These are phyloP conservation scores for Dreissena polymorpha DNA, from an alignment of 1,140 invertebrate genomes.

Conservation along the genomic window DNA sequence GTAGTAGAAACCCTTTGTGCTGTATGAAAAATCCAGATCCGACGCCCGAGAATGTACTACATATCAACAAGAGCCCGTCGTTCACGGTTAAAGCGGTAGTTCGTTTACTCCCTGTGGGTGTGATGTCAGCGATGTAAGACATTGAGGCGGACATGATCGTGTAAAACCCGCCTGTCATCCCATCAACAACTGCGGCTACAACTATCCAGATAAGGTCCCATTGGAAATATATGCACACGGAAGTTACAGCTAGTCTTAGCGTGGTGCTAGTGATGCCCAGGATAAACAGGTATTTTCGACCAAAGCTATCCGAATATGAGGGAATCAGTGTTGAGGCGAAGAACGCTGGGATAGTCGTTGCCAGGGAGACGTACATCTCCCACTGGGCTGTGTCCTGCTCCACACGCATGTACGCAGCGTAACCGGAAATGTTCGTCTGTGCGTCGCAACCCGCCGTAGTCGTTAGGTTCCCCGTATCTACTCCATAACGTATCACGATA, in stretches of 20 bases:
- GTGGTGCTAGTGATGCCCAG: not conserved
- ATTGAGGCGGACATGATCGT: not conserved
- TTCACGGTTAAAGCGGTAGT: conserved; percentile 9
- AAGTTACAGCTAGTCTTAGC: not conserved
- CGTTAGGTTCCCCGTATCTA: not conserved
- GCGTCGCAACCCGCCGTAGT: not conserved
- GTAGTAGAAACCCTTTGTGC: conserved; percentile 1
- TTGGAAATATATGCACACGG: conserved; percentile 26
- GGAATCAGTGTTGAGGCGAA: not conserved
- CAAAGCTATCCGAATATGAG: conserved; percentile 26
- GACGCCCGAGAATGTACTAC: not conserved
- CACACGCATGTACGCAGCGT: not conserved
- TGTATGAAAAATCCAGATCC: conserved; percentile 37
- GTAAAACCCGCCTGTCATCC: conserved; percentile 8
- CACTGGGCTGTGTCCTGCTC: conserved; percentile 39
- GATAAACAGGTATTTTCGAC: conserved; percentile 19
- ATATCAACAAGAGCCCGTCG: not conserved
- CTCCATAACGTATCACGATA: not conserved
- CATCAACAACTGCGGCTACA: conserved; percentile 1
- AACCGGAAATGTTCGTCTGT: conserved; percentile 16
- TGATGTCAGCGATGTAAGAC: conserved; percentile 46
- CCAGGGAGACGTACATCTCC: conserved; percentile 32
- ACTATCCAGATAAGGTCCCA: conserved; percentile 27
- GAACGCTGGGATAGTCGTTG: conserved; percentile 3
- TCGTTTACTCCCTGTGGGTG: conserved; percentile 3